phyloP scores from a whole-genome alignment of 2,113 vertebrate species.

The Dipodomys spectabilis region DNA sequence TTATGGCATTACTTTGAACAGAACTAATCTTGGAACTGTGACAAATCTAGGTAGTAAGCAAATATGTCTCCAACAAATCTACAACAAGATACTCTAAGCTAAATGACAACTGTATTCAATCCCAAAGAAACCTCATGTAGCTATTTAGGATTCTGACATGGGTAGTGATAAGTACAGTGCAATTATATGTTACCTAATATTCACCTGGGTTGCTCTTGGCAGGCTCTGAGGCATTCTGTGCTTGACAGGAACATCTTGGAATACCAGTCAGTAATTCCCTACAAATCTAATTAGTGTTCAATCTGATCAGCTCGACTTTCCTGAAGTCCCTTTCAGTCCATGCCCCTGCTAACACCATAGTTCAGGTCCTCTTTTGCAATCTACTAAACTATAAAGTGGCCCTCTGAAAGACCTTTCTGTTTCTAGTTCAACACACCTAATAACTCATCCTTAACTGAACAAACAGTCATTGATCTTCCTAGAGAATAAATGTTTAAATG shows the following conservation, averaged over 20 bases:
- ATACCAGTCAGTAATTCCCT: neutral
- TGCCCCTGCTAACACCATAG: neutral
- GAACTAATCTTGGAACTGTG: constrained; percentile 1
- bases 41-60: neutral
- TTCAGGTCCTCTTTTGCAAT: neutral
- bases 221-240: neutral
- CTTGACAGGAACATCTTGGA: neutral
- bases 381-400: neutral
- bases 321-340: neutral
- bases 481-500: neutral
- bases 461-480: neutral
- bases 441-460: neutral
- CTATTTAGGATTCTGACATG: constrained; percentile 34
- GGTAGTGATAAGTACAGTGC: neutral
- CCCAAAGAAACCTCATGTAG: neutral
- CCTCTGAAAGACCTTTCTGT: neutral
- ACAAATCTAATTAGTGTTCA: neutral
- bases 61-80: neutral
- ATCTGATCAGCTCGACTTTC: neutral
- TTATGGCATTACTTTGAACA: neutral
- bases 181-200: neutral
- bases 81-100: constrained; percentile 3
- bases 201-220: neutral
- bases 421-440: neutral
- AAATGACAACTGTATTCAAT: neutral